Evolutionary conservation across 2,888 invertebrate species (phyloP), one percentile per base, ranked within the genome.

Genomic region (Tineola bisselliella): DNA sequence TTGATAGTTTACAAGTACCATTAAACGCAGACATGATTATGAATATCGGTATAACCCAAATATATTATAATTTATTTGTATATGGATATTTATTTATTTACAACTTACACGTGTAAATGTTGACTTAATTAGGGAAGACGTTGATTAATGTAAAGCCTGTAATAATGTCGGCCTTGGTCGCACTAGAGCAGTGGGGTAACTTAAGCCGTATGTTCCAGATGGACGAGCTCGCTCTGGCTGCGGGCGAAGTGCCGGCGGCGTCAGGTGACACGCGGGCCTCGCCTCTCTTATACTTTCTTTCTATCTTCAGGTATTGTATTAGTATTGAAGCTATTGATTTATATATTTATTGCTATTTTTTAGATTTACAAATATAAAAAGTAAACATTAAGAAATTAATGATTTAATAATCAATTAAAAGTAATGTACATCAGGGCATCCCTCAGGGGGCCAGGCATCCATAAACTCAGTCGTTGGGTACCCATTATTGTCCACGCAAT

Each of bases 401-500:
- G n/a, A n/a, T n/a, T n/a, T n/a, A n/a, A n/a, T n/a, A n/a, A n/a
- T 38, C n/a, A 38, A 12, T 38, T 38, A 38, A 38, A 38, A 38
- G 10, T 38, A 38, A 12, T 38, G 38, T 17, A 48, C 48, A 48
- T 15, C 44, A 18, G 65, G 66, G 58, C 75, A 77, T 13, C 62
- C 63, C 63, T 72, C 75, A 0, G 63, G 43, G n/a, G 76, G 77
- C 75, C 69, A 74, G 5, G 59, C 65, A 6, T 66, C 64, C 61
- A 69, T 58, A 63, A 77, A 65, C 17, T 68, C 71, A 1, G 71
- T 71, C 10, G 66, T 72, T 11, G 72, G 69, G 69, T 88, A 91
- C 0, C 91, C 91, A 73, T 91, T 90, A 1, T 71, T 69, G 71
- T 91, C 91, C 5, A 91, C 89, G 68, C 91, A 91, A 75, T 89